phyloP scores from a whole-genome alignment of 2,888 invertebrate genomes.

The Apamea monoglypha region DNA sequence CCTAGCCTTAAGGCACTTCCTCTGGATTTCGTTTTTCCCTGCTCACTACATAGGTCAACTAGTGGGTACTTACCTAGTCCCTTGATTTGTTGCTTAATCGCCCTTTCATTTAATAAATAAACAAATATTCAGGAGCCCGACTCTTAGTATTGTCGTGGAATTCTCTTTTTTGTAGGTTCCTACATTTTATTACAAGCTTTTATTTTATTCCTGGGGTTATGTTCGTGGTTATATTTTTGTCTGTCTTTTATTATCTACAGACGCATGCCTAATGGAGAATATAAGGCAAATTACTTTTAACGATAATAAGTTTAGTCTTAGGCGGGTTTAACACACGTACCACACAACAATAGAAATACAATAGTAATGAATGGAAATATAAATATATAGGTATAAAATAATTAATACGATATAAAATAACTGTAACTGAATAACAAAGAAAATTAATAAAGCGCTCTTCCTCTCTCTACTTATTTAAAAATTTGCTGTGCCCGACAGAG shows the following conservation, averaged over 20 bases:
- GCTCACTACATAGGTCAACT: conserved; percentile 38
- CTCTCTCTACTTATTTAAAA: too few relatives aligned
- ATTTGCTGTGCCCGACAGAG: too few relatives aligned
- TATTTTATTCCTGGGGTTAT: neutral
- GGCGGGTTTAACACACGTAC: too few relatives aligned
- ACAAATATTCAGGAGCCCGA: conserved; percentile 20
- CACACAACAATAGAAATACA: too few relatives aligned
- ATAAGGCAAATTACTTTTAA: too few relatives aligned
- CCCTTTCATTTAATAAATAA: conserved; percentile 24
- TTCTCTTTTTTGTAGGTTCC: neutral
- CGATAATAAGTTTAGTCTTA: too few relatives aligned
- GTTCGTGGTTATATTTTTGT: neutral
- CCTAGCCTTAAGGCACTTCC: conserved; percentile 39
- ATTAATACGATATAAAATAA: too few relatives aligned
- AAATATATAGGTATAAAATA: too few relatives aligned
- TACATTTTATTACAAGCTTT: neutral
- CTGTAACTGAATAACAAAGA: too few relatives aligned
- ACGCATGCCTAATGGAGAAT: too few relatives aligned
- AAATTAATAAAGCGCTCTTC: too few relatives aligned
- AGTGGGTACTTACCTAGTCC: conserved; percentile 4
- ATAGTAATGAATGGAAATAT: too few relatives aligned
- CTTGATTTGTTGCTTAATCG: conserved; percentile 26
- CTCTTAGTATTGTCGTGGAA: neutral
- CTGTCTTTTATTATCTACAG: neutral
- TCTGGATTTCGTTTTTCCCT: conserved; percentile 44